Percentiles rank a stretch among this genome's conserved stretches.
Evolutionary conservation across 2,888 invertebrate genomes (phyloP).

Genomic region (Beris morrisii): DNA sequence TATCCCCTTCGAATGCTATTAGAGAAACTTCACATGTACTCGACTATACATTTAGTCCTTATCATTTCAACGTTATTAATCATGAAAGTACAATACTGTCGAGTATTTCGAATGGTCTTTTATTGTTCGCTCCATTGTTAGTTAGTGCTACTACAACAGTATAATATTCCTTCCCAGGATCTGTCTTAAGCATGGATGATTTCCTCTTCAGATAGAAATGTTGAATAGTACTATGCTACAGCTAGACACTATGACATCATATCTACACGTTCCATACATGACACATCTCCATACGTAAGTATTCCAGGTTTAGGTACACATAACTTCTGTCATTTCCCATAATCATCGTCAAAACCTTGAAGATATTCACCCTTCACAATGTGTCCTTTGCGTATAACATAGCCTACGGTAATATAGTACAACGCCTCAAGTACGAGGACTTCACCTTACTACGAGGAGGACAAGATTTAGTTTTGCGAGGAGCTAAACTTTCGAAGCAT

Average conservation of each 20-base stretch:
- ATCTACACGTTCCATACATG: slow-evolving; percentile 16
- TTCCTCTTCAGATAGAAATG: slow-evolving; percentile 31
- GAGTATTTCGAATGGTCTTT: slow-evolving; percentile 31
- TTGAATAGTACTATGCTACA: slow-evolving; percentile 24
- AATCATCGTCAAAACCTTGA: slow-evolving; percentile 25
- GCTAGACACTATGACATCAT: background rate
- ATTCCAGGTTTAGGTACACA: slow-evolving; percentile 9
- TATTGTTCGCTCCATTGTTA: slow-evolving; percentile 22
- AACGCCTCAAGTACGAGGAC: too few relatives aligned
- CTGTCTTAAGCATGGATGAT: slow-evolving; percentile 23
- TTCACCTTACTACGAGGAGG: too few relatives aligned
- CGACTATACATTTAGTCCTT: slow-evolving; percentile 13
- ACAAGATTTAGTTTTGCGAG: too few relatives aligned
- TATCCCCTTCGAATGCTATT: too few relatives aligned
- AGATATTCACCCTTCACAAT: slow-evolving; percentile 12
- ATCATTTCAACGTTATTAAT: slow-evolving; percentile 29
- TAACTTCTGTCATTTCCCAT: slow-evolving; percentile 32
- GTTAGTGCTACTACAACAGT: slow-evolving; percentile 24
- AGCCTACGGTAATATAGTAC: too few relatives aligned
- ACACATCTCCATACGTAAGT: slow-evolving; percentile 9
- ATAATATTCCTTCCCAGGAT: slow-evolving; percentile 23
- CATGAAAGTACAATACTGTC: slow-evolving; percentile 27
- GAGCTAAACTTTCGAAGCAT: too few relatives aligned
- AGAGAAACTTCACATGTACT: too few relatives aligned
- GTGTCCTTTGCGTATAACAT: slow-evolving; percentile 17